A percentile compares a stretch with the other conserved stretches of the same genome.
Evolutionary conservation across 2,888 invertebrate genomes (phyloP).

Genomic region (Phorcus lineatus): DNA sequence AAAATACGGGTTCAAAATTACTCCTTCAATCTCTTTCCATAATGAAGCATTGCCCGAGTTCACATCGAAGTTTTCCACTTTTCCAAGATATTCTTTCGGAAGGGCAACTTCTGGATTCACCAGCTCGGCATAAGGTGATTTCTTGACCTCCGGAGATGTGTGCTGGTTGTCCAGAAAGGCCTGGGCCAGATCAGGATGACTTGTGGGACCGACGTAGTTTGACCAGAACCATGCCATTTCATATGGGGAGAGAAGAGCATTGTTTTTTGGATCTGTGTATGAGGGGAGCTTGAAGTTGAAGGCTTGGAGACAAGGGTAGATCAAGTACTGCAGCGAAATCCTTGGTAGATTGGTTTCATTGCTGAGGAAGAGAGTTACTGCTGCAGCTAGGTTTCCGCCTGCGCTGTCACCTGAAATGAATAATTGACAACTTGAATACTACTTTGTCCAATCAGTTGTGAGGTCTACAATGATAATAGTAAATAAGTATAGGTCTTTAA

Average conservation of each 20-base stretch:
- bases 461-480: too few relatives aligned
- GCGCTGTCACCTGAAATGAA: constrained; percentile 36
- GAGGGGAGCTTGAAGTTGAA: constrained; percentile 68
- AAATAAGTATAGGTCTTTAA: too few relatives aligned
- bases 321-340: constrained; percentile 43
- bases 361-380: constrained; percentile 45
- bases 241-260: constrained; percentile 39
- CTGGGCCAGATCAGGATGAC: background rate
- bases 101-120: constrained; percentile 36
- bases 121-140: constrained; percentile 20
- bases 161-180: constrained; percentile 34
- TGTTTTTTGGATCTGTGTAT: constrained; percentile 41
- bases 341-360: constrained; percentile 26
- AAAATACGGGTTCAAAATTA: constrained; percentile 48
- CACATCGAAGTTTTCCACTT: background rate
- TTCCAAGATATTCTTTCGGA: constrained; percentile 56
- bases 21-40: constrained; percentile 20
- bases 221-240: constrained; percentile 45
- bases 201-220: constrained; percentile 32
- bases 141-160: constrained; percentile 30
- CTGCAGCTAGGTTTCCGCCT: constrained; percentile 60
- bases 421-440: too few relatives aligned
- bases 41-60: background rate
- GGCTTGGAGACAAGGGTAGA: constrained; percentile 52
- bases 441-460: too few relatives aligned